Conservation (phyloP, 2,888 invertebrate genomes). For the Tenthredo amoena region DNA sequence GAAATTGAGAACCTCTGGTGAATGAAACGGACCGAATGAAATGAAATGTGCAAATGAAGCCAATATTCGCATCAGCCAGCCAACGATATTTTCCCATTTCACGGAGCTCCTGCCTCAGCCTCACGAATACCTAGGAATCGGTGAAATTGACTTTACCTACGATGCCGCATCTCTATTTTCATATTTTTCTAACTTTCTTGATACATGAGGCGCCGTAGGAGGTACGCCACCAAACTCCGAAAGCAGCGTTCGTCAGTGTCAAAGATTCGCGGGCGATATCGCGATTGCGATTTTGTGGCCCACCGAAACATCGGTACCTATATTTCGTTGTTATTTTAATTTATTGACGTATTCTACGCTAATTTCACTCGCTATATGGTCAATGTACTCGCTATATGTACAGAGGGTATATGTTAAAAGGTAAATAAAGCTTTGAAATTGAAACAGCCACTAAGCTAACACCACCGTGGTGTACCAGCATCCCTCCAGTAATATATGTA, state of each 20-base stretch:
- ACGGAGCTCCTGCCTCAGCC: conserved; percentile 48
- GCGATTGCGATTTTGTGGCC: conserved; percentile 7
- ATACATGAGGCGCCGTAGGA: background rate
- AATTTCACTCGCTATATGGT: conserved; percentile 7
- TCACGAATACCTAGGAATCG: conserved; percentile 64
- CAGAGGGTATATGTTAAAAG: conserved; percentile 21
- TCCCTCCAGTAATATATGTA: conserved; percentile 9
- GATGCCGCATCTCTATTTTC: conserved; percentile 52
- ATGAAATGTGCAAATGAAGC: conserved; percentile 77
- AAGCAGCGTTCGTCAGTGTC: background rate
- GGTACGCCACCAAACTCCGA: background rate
- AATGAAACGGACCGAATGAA: conserved; percentile 60
- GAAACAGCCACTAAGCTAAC: conserved; percentile 38
- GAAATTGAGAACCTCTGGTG: conserved; percentile 48
- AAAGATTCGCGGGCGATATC: background rate
- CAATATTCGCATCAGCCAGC: conserved; percentile 72
- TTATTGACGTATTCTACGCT: conserved; percentile 7
- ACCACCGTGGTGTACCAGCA: background rate
- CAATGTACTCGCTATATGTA: background rate
- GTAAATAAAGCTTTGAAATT: conserved; percentile 43
- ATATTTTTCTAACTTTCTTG: conserved; percentile 45
- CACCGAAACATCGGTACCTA: background rate
- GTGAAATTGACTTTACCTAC: conserved; percentile 70
- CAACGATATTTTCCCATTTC: conserved; percentile 69
- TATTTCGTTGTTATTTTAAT: conserved; percentile 27